A percentile compares a stretch with the other conserved stretches of the same genome.
Evolutionary conservation across 2,888 invertebrate species (phyloP).

Genomic region (Doris montereyensis): DNA sequence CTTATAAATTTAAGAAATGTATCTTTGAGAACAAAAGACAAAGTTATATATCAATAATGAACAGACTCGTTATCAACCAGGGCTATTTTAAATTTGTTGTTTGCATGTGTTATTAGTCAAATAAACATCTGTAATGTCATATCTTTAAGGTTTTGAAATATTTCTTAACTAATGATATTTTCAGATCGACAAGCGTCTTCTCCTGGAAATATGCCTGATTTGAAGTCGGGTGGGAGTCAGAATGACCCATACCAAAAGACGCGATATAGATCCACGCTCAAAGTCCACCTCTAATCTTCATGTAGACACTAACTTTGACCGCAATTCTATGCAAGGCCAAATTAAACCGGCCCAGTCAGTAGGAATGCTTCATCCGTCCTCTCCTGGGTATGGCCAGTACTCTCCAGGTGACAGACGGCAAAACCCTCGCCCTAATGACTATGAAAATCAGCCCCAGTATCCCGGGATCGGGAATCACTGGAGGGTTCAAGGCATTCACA

Average conservation of each 20-base stretch:
- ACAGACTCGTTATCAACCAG: too few relatives aligned
- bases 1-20: too few relatives aligned
- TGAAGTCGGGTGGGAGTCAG: neutral
- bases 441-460: slow-evolving; percentile 62
- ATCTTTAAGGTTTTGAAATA: too few relatives aligned
- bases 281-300: slow-evolving; percentile 63
- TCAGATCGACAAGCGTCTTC: too few relatives aligned
- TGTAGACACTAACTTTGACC: slow-evolving; percentile 61
- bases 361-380: slow-evolving; percentile 52
- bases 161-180: too few relatives aligned
- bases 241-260: slow-evolving; percentile 37
- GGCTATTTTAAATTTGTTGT: too few relatives aligned
- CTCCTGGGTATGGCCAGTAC: slow-evolving; percentile 39
- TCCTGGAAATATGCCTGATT: too few relatives aligned
- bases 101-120: too few relatives aligned
- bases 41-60: too few relatives aligned
- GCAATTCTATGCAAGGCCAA: slow-evolving; percentile 44
- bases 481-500: slow-evolving; percentile 26
- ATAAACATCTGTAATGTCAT: too few relatives aligned
- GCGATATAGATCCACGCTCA: slow-evolving; percentile 54
- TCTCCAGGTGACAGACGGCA: slow-evolving; percentile 36
- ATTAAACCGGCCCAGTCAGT: slow-evolving; percentile 63
- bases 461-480: neutral
- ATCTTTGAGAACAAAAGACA: too few relatives aligned
- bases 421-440: slow-evolving; percentile 52